Evolutionary conservation across 2,888 invertebrate species (phyloP).

Genomic region (Tillus elongatus): DNA sequence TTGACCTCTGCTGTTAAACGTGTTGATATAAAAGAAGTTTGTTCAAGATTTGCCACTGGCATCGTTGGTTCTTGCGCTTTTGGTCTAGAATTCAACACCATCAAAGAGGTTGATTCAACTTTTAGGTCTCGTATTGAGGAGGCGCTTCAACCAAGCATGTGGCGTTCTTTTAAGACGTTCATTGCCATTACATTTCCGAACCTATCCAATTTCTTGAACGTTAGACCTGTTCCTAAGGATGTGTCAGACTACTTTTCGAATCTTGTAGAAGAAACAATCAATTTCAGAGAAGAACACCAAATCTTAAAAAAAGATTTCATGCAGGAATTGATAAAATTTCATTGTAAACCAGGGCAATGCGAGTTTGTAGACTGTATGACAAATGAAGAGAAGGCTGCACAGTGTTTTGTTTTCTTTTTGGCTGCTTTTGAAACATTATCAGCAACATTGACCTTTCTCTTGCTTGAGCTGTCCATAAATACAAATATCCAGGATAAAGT

Average conservation of each 20-base stretch:
- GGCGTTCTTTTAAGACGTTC: not conserved
- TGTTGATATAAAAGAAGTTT: not conserved
- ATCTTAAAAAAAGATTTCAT: not conserved
- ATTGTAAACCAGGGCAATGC: not conserved
- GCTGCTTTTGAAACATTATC: not conserved
- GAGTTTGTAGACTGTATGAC: not conserved
- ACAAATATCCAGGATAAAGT: not conserved
- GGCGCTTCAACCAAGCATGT: not conserved
- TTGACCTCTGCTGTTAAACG: not conserved
- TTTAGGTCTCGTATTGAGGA: not conserved
- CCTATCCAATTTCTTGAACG: not conserved
- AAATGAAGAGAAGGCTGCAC: not conserved
- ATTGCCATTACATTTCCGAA: not conserved
- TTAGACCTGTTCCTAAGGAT: not conserved
- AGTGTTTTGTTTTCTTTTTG: slow-evolving; percentile 3
- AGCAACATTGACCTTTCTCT: not conserved
- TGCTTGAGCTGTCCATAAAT: not conserved
- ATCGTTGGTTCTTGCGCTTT: slow-evolving; percentile 1
- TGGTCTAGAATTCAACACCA: slow-evolving; percentile 1
- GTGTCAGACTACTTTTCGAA: not conserved
- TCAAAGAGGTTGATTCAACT: not conserved
- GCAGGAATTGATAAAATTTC: not conserved
- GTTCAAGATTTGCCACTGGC: not conserved
- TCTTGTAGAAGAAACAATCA: not conserved
- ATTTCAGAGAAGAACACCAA: not conserved